Conservation (phyloP, 2,113 vertebrate genomes). For the Empidonax alnorum region DNA sequence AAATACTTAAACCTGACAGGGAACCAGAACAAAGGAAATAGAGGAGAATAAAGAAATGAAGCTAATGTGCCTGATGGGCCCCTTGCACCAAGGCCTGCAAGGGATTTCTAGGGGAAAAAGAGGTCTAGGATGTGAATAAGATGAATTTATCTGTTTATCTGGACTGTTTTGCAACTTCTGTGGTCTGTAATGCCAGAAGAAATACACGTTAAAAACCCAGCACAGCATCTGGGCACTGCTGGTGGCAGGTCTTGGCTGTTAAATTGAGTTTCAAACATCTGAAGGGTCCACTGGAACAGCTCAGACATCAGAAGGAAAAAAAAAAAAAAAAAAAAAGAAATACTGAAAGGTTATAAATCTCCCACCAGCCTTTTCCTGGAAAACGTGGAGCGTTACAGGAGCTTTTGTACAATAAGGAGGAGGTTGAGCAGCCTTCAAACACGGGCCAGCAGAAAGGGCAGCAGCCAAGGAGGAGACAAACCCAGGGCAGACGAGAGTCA, state of each 20-base stretch:
- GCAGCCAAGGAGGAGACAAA: neutral
- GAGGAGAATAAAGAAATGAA: neutral
- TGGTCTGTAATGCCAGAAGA: neutral
- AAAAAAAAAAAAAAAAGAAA: neutral
- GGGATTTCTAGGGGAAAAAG: neutral
- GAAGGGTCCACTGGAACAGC: neutral
- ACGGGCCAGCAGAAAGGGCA: neutral
- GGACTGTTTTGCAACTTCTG: neutral
- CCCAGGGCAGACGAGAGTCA: neutral
- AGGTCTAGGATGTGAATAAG: neutral
- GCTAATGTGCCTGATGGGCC: neutral
- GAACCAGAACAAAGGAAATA: neutral
- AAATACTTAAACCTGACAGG: neutral
- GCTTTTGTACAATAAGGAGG: neutral
- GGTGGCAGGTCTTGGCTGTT: neutral
- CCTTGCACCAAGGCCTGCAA: neutral
- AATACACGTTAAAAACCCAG: neutral
- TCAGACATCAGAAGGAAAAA: neutral
- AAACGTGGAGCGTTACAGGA: rapidly evolving
- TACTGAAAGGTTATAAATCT: neutral
- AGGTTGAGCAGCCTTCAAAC: neutral
- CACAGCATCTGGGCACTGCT: neutral
- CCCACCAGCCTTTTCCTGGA: neutral
- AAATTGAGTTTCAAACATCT: neutral
- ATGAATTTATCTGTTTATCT: neutral